Evolutionary conservation across 1,140 invertebrate species (phyloP), one percentile per base, ranked within the genome.

Genomic region (Planococcus citri): DNA sequence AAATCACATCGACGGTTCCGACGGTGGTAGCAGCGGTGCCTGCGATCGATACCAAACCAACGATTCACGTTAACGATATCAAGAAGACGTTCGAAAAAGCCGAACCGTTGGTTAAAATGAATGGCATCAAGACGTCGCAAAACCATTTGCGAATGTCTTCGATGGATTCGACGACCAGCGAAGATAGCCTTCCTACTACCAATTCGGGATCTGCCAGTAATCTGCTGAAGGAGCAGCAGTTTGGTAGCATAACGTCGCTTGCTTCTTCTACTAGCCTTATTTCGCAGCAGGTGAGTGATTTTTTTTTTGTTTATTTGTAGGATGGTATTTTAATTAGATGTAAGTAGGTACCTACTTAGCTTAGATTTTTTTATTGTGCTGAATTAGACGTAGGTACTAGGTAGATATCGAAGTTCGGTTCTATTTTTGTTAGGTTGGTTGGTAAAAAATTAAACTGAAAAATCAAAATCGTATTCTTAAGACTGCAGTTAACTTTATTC

Each of bases 221-320:
- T 51, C 74, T 77, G 29, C 75, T 77, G 27, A 77, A 78, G 57
- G 81, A 82, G 72, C 83, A 84, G 67, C 84, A 84, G 67, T 86
- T 84, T 74, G 84, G 83, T 14, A 84, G 82, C 72, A 83, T 86
- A 71, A 85, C 83, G 3, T 86, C 85, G 1, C 72, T 85, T 4
- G 83, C 84, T 0, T 85, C 83, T 12, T 83, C 83, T 29, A 85
- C 84, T 0, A 85, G 84, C 71, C 76, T 86, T 1, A 86, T 86
- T 71, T 85, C 84, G 3, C 84, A 84, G 69, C 84, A 83, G 77
- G 81, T 82, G 25, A 71, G 37, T 71, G 2, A 12, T 68, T 17
- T 20, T 67, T 29, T 17, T 67, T n/a, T 51, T 51, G 12, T 33
- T 33, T 6, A 33, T 33, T 3, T 12, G 3, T 33, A 33, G 12